Evolutionary conservation across 2,888 invertebrate species (phyloP), one percentile per base, ranked within the genome.

Genomic region (Resseliella maxima): DNA sequence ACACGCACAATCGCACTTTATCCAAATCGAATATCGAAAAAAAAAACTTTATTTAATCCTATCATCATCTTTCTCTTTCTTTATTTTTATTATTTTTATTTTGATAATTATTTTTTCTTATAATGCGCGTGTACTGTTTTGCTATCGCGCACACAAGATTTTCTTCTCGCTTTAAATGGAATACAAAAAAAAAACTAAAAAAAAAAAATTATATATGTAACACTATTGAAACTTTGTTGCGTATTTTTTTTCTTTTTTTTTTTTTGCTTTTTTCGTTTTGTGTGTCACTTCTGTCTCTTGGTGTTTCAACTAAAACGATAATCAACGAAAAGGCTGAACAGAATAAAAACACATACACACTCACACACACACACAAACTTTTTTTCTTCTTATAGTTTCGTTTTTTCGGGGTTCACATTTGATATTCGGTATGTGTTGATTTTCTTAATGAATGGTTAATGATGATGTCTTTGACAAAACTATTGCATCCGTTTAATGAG

Each of bases 401-500:
- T 59, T 59, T 5, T 59, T 59, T 5, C 41, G 21, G 24, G 59
- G n/a, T 72, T 72, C 72, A 72, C 72, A 31, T 72, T 72, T 2
- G 31, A 72, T 72, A 15, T 72, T 72, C 31, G 72, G 31, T 31
- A 31, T 72, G n/a, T 72, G 72, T 31, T 72, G 72, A 72, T 31
- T 31, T 31, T 72, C 35, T 31, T 50, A 50, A 50, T 72, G 35
- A 72, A 31, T 72, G 31, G 31, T 35, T 72, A 31, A 15, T 15
- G n/a, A 1, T 31, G 72, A 2, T 15, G 46, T 15, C 46, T 2
- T 15, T 15, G 18, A 50, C 8, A 50, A 72, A 72, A 72, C 31
- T 72, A 72, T 31, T 72, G 72, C 72, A 72, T 72, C 31, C 72
- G n/a, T 72, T 72, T 72, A 72, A 35, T 72, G n/a, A 31, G 72